phyloP scores from a whole-genome alignment of 2,888 invertebrate species.

The Phortica magna region DNA sequence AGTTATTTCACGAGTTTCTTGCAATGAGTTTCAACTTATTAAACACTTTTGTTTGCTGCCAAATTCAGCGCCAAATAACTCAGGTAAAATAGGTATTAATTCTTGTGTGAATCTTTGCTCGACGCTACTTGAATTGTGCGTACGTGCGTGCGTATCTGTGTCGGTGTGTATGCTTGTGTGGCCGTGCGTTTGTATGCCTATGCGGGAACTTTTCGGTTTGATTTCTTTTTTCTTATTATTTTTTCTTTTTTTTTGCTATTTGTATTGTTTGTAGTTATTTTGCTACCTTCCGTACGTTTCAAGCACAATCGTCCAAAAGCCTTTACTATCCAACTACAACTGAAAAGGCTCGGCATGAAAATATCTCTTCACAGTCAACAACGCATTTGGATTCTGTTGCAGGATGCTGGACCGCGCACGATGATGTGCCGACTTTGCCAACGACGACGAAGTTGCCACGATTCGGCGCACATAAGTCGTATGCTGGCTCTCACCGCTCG shows the following conservation, averaged over 20 bases:
- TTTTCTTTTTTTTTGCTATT: constrained; percentile 19
- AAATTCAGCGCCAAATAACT: not conserved
- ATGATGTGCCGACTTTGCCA: not conserved
- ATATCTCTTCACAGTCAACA: not conserved
- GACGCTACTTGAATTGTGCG: not conserved
- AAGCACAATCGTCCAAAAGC: constrained; percentile 72
- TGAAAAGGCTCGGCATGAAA: constrained; percentile 61
- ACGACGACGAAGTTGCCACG: not conserved
- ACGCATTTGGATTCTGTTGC: constrained; percentile 27
- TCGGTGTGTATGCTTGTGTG: constrained; percentile 42
- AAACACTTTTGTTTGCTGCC: not conserved
- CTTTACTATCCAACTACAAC: constrained; percentile 78
- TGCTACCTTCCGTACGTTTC: constrained; percentile 62
- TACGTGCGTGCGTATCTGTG: constrained; percentile 23
- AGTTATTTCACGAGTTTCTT: no score
- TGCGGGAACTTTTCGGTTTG: constrained; percentile 44
- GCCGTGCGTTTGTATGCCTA: constrained; percentile 33
- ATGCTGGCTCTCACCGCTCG: not conserved
- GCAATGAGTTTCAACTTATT: not conserved
- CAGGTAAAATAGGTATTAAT: not conserved
- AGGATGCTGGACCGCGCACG: not conserved
- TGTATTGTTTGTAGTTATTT: constrained; percentile 23
- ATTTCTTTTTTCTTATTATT: constrained; percentile 19
- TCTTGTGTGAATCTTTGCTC: not conserved
- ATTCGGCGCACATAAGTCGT: not conserved